Base-by-base conservation (phyloP, 2,797 vertebrate genomes). In the Galaxias olidus region DNA sequence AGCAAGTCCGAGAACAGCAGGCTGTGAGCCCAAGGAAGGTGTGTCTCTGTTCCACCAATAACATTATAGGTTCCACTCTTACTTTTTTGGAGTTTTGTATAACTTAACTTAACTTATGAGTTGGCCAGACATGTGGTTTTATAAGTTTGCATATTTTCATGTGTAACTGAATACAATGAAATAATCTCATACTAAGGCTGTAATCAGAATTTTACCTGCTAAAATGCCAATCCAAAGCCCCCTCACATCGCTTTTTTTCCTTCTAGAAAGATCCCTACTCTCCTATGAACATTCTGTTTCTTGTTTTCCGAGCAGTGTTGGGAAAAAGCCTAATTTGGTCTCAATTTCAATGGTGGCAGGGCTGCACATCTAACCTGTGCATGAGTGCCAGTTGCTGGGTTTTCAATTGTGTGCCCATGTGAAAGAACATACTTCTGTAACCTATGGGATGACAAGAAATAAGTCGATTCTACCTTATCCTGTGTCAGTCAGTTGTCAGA, bases 1-100 rank as follows among this genome's bases (percentile, higher is more conserved):
- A 68, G 50, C 11, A 49, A 66, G 59, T 17, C 43, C 56, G 6
- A 19, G 67, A 66, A 15, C 49, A 47, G 70, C 47, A 62, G 53
- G 70, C 61, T 9, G 10, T 19, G 47, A 14, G 7, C 40, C 18
- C 50, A 10, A 5, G 20, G 78, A 30, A 58, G 82, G 81, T 73
- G 79, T 79, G 85, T 48, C 45, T 63, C 18, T 3, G 11, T 41
- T 77, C 48, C 70, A 63, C 89, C 85, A 88, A 87, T 89, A 9
- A 75, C 43, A 42, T 0, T 0, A 47, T 67, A 66, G 65, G 52
- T 1, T 11, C 10, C 8, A 10, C 59, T 50, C 62, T 72, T 70
- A 60, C 51, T 66, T 60, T 53, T 66, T 43, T 46, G 30, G 40
- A 47, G 47, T 40, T 78, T 85, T 88, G 61, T 66, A 44, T 82